phyloP scores from a whole-genome alignment of 2,113 vertebrate genomes.

The Trichechus manatus region DNA sequence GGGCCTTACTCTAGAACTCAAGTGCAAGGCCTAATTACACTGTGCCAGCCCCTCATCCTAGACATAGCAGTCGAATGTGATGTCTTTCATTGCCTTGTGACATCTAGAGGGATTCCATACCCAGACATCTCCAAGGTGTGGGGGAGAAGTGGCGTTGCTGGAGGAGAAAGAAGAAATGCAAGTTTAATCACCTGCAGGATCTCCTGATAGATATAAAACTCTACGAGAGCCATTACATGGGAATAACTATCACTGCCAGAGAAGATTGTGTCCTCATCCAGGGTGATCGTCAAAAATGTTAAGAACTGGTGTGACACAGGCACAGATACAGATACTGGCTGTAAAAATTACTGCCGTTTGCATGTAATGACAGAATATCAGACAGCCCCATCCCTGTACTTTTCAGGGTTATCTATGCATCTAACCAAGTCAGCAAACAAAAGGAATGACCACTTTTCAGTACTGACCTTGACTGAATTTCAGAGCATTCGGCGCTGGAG shows the following conservation, averaged over 20 bases:
- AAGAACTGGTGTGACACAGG: neutral
- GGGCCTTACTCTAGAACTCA: neutral
- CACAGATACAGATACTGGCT: neutral
- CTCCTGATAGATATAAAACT: neutral
- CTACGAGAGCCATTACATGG: neutral
- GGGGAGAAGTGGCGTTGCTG: neutral
- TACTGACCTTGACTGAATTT: neutral
- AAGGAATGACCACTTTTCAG: neutral
- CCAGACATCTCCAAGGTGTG: neutral
- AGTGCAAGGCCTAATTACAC: neutral
- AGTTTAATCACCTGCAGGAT: neutral
- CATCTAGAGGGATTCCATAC: neutral
- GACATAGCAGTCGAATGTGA: neutral
- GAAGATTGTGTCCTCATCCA: neutral
- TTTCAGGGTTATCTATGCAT: neutral
- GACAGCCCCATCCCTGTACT: fast-evolving
- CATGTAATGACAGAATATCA: neutral
- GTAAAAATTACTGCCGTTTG: neutral
- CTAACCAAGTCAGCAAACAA: neutral
- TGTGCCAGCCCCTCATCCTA: neutral
- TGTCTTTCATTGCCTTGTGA: neutral
- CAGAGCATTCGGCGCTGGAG: neutral
- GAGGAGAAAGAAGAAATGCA: neutral
- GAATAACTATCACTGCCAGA: neutral
- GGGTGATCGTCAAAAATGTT: neutral